Base-by-base conservation (phyloP, 1,140 invertebrate genomes). In the Pentalonia nigronervosa region DNA sequence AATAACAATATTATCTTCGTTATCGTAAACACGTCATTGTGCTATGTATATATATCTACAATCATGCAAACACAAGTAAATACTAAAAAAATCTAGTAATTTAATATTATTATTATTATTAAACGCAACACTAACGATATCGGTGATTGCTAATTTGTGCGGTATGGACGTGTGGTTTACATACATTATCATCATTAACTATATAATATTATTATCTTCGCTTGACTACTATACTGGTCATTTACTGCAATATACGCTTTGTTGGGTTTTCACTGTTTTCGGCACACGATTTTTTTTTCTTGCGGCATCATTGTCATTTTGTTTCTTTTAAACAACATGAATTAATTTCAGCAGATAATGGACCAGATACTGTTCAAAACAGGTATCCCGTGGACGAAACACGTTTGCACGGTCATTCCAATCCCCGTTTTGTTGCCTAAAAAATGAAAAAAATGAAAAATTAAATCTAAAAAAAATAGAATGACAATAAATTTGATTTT, bases 321-420 rank as follows among this genome's bases (percentile, higher is more conserved):
- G 25, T 86, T 88, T 56, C 23, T 88, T 89, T 50, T 89, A 88
- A 48, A 88, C 47, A 88, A 34, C 50, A 36, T 87, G 25, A 34
- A 89, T 90, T 56, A 92, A 92, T 92, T 92, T 92, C 76, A 92
- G 91, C 91, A 92, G 91, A 53, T 81, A 53, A 92, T 83, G 47
- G 47, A 36, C 67, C 50, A 81, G 76, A 53, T 83, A 92, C 47
- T 83, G 47, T 92, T n/a, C 67, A 92, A 47, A 83, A 48, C 45
- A 34, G 8, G 34, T 50, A 81, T 92, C 47, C 30, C 47, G 76
- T 34, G 8, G 91, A 92, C 41, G 91, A 83, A 83, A 83, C 76
- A 92, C 67, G 21, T 92, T 92, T 92, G 47, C 91, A n/a, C 50
- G 91, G 91, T 83, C 91, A 92, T 92, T 92, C 45, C 76, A 92